A percentile compares a stretch with the other conserved stretches of the same genome.
Conservation (phyloP, 2,113 vertebrate genomes). For the Syrmaticus mikado region DNA sequence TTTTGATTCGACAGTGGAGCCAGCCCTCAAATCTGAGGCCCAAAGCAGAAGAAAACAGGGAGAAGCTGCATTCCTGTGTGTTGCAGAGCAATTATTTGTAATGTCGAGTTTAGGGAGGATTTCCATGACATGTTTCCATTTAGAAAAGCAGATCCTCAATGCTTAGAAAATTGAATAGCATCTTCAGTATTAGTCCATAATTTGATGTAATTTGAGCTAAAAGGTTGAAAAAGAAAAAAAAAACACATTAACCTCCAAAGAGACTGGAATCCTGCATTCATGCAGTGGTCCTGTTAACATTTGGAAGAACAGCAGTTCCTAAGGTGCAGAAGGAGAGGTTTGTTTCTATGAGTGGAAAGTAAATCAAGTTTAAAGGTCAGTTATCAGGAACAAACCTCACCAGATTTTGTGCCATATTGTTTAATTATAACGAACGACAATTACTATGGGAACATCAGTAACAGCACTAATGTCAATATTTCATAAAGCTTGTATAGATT, state of each 20-base stretch:
- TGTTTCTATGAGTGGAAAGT: not conserved
- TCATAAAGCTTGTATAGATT: slow-evolving; percentile 5
- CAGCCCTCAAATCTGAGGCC: slow-evolving; percentile 1
- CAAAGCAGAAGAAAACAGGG: not conserved
- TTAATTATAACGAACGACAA: slow-evolving; percentile 4
- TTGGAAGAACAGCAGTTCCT: not conserved
- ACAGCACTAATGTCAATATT: slow-evolving; percentile 6
- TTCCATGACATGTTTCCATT: not conserved
- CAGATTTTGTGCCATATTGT: not conserved
- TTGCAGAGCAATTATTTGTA: not conserved
- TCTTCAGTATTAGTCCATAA: not conserved
- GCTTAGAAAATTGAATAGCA: not conserved
- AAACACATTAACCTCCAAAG: not conserved
- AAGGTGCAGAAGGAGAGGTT: not conserved
- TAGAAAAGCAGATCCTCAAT: not conserved
- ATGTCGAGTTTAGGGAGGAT: not conserved
- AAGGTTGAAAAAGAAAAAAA: not conserved
- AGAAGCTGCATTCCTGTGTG: not conserved
- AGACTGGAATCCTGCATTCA: not conserved
- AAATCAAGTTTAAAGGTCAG: not conserved
- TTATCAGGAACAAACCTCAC: not conserved
- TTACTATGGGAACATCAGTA: not conserved
- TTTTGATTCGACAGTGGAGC: not conserved
- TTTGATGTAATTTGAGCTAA: not conserved
- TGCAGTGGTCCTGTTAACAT: not conserved